Percentiles rank a stretch among this genome's conserved stretches.
phyloP scores from a whole-genome alignment of 2,888 invertebrate genomes.

The Eupithecia abbreviata region DNA sequence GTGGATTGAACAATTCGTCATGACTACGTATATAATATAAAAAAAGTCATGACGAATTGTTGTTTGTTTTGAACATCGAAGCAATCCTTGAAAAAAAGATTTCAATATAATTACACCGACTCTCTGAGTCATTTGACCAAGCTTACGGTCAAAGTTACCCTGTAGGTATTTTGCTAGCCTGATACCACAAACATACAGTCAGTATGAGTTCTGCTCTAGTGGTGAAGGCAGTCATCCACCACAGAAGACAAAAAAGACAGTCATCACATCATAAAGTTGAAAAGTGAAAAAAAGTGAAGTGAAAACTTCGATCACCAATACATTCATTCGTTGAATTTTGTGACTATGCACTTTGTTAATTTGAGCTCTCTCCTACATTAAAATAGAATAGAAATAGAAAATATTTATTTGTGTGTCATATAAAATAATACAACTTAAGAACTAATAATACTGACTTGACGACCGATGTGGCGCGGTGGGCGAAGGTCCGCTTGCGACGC shows the following conservation, averaged over 20 bases:
- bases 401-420: no score
- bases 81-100: not conserved
- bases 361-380: no score
- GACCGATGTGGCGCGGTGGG: no score
- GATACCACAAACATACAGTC: not conserved
- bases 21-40: not conserved
- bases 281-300: conserved; percentile 2
- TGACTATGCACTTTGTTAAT: no score
- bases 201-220: not conserved
- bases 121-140: not conserved
- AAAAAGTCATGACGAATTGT: not conserved
- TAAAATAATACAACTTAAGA: no score
- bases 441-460: no score
- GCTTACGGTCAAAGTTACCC: not conserved
- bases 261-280: not conserved
- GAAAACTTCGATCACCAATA: not conserved
- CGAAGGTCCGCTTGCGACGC: no score
- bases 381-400: no score
- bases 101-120: not conserved
- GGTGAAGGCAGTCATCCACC: not conserved
- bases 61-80: not conserved
- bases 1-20: no score
- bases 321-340: no score
- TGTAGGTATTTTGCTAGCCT: not conserved
- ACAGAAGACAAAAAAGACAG: not conserved